Evolutionary conservation across 2,797 vertebrate genomes (phyloP).

Genomic region (Syngnathus acus): DNA sequence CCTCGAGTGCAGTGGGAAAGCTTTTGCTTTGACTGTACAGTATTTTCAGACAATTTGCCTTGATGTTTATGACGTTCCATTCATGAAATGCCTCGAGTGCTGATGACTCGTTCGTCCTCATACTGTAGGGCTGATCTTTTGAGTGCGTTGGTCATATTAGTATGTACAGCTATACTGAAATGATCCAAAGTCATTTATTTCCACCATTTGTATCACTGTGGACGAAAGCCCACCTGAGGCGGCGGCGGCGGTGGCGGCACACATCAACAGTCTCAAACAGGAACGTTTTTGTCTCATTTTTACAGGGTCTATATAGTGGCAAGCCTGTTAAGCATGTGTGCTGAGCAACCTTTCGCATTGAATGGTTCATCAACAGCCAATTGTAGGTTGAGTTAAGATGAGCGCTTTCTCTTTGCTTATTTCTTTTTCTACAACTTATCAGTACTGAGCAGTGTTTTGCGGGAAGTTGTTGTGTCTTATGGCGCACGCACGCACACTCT

Average conservation of each 20-base stretch:
- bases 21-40: slow-evolving; percentile 45
- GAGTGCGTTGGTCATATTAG: not conserved
- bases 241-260: too few relatives aligned
- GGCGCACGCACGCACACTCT: not conserved
- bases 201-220: not conserved
- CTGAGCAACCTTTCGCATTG: not conserved
- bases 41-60: slow-evolving; percentile 27
- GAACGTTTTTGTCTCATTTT: slow-evolving; percentile 21
- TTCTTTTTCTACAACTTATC: not conserved
- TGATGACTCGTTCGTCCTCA: slow-evolving; percentile 33
- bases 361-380: not conserved
- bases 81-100: slow-evolving; percentile 20
- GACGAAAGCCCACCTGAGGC: slow-evolving; percentile 16
- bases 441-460: not conserved
- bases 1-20: slow-evolving; percentile 39
- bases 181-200: not conserved
- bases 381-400: not conserved
- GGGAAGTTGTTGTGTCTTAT: not conserved
- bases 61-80: slow-evolving; percentile 31
- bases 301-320: slow-evolving; percentile 7
- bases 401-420: too few relatives aligned
- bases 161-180: not conserved
- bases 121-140: slow-evolving; percentile 14
- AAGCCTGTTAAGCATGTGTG: not conserved
- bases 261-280: slow-evolving; percentile 40